Base-by-base conservation (phyloP, 2,888 invertebrate species). In the Xanthorhoe designata region DNA sequence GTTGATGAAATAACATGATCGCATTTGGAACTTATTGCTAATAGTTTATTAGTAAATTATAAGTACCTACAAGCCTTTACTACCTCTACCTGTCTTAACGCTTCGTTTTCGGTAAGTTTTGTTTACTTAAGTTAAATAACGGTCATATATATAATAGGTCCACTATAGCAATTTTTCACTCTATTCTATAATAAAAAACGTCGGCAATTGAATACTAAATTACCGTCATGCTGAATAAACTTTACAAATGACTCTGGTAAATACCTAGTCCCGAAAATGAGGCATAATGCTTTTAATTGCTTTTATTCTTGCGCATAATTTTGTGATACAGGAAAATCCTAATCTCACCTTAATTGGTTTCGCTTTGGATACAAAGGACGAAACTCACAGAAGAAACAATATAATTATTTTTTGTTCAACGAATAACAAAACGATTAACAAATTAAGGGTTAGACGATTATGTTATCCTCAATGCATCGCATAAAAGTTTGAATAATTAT, bases 11-110 rank as follows among this genome's bases (percentile, higher is more conserved):
- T 71, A 32, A 13, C 77, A 87, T 86, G 87, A 76, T 74, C 72
- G 70, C 71, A 72, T 77, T 77, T 75, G 79, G 83, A 84, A 85
- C 82, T 82, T 79, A 78, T 76, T 77, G 76, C 69, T 83, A 75
- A 79, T 75, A 66, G 64, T 75, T 75, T 55, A 42, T 56, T 56
- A 49, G 51, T 55, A 69, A 66, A 35, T 55, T 51, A 51, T 51
- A 24, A 59, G 51, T 59, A 38, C 55, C 50, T 24, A 18, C 35
- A 29, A 54, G 42, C 42, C 50, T 60, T 17, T 50, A 38, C 38
- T 13, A 13, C 38, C 24, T 24, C 58, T 45, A 35, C 49, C 49
- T 4, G 13, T 49, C 57, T 56, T 73, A 62, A 53, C 61, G 52
- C 69, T 63, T 64, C 68, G 62, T 61, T 70, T 73, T 75, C 68